Base-by-base conservation (phyloP, 2,797 vertebrate species). In the Protonibea diacanthus region DNA sequence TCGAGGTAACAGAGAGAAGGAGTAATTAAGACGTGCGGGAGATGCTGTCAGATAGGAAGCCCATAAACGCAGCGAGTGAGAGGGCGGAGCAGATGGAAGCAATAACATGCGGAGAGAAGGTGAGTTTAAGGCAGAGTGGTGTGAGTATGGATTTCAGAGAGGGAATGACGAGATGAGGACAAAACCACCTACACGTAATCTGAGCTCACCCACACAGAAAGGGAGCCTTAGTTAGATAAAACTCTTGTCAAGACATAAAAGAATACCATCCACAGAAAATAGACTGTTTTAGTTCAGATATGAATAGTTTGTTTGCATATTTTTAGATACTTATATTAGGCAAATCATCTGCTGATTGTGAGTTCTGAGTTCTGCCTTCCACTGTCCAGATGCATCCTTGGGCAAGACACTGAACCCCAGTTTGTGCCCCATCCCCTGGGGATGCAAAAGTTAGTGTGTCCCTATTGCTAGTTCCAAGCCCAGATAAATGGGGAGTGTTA, bases 11-110 rank as follows among this genome's bases (percentile, higher is more conserved):
- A 80, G 48, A 82, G 70, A 55, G 66, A 52, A 15, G 71, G 58
- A 63, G 67, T 80, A 77, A 90, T 89, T 86, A 87, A 74, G 80
- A 84, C 52, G 57, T 59, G 80, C 33, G 63, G 51, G 61, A 74
- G 80, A 80, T 52, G 45, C 56, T 68, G 76, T 80, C 59, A 62
- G 68, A 83, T 52, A 71, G 61, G 48, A 77, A 74, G 76, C 42
- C 12, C 52, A 64, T 40, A 55, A 61, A 73, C 42, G 17, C 47
- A 15, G 51, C 5, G 10, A 42, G 61, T 51, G 59, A 69, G 29
- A 73, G 59, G 66, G 63, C 33, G 40, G 71, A 80, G 67, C 66
- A 82, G 52, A 80, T 44, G 42, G 65, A 70, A 52, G 55, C 38
- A 71, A 78, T 76, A 64, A 49, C 58, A 67, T 66, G 33, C 57